Percentiles rank a stretch among this genome's conserved stretches.
Evolutionary conservation across 2,888 invertebrate species (phyloP).

Genomic region (Coenonympha glycerion): DNA sequence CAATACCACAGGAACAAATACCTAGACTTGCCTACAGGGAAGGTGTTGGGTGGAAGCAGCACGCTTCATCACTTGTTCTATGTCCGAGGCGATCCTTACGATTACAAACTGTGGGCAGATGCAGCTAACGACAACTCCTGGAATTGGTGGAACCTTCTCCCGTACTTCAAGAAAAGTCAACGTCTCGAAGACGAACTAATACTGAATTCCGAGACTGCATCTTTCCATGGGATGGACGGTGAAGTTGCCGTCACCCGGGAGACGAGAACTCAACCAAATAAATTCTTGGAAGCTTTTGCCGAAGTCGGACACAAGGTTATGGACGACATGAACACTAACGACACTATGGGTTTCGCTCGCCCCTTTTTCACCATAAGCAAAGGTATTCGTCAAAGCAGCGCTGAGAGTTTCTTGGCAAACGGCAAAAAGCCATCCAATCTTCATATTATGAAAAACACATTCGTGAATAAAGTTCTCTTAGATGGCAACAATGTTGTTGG

Average conservation of each 20-base stretch:
- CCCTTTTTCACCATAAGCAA: slow-evolving; percentile 54
- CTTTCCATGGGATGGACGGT: slow-evolving; percentile 54
- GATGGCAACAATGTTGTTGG: slow-evolving; percentile 55
- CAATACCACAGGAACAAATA: slow-evolving; percentile 43
- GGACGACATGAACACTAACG: slow-evolving; percentile 48
- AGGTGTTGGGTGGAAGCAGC: slow-evolving; percentile 74
- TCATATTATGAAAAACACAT: slow-evolving; percentile 54
- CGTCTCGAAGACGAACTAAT: slow-evolving; percentile 36
- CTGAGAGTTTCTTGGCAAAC: slow-evolving; percentile 59
- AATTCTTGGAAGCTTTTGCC: slow-evolving; percentile 46
- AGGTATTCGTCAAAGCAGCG: slow-evolving; percentile 62
- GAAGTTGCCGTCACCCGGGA: slow-evolving; percentile 49
- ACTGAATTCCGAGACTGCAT: slow-evolving; percentile 21
- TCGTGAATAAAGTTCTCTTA: slow-evolving; percentile 65
- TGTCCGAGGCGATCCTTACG: slow-evolving; percentile 58
- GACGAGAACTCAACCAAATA: slow-evolving; percentile 25
- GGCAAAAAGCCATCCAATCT: slow-evolving; percentile 43
- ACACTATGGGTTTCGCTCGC: slow-evolving; percentile 60
- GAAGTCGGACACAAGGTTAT: slow-evolving; percentile 52
- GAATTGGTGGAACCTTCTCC: slow-evolving; percentile 66
- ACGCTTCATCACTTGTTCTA: slow-evolving; percentile 70
- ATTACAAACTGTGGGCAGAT: slow-evolving; percentile 67
- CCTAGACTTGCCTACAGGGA: slow-evolving; percentile 66
- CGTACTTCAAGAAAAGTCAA: slow-evolving; percentile 68
- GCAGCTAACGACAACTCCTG: slow-evolving; percentile 63